Evolutionary conservation across 2,888 invertebrate species (phyloP), one percentile per base, ranked within the genome.

Genomic region (Acleris sparsana): DNA sequence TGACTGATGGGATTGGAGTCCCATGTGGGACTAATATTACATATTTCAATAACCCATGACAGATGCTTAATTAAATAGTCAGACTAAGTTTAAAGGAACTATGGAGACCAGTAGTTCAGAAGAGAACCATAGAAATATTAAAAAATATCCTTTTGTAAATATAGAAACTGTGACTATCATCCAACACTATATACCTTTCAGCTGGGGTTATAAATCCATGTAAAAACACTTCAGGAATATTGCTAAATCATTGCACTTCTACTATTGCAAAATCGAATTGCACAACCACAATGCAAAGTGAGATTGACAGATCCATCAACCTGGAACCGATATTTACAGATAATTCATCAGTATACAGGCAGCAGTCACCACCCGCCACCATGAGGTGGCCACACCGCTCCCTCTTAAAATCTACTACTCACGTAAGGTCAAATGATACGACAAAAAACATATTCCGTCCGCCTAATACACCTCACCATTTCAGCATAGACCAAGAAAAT

Each of bases 361-460:
- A 59, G 75, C 77, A 76, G 75, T 76, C 73, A 80, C 77, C 78
- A 77, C 77, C 78, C 76, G 76, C 78, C 71, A 52, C 61, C 79
- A 75, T 79, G 85, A 80, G 83, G 80, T 81, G 77, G 75, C 74
- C 80, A 79, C 80, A 80, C 78, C 75, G 77, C 71, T 71, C 77
- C 73, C 74, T 76, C 55, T 65, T 61, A 72, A 78, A 76, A 77
- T 58, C 74, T 73, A 78, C 66, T 82, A 86, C 85, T 86, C 82
- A 83, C 85, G 75, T 84, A 83, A 81, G 82, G 80, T 81, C 80
- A 80, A 79, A 75, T 75, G 73, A 77, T 80, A 81, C 75, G 69
- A 84, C 82, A 83, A 80, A 84, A 80, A 79, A 79, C 80, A 84
- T 83, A 80, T 80, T 82, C 76, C 70, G 74, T 75, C 75, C 77